Evolutionary conservation across 35 echinoderm and acorn worm genomes (phyloP), one percentile per base, ranked within the genome.

Genomic region (Chiridota heheva): DNA sequence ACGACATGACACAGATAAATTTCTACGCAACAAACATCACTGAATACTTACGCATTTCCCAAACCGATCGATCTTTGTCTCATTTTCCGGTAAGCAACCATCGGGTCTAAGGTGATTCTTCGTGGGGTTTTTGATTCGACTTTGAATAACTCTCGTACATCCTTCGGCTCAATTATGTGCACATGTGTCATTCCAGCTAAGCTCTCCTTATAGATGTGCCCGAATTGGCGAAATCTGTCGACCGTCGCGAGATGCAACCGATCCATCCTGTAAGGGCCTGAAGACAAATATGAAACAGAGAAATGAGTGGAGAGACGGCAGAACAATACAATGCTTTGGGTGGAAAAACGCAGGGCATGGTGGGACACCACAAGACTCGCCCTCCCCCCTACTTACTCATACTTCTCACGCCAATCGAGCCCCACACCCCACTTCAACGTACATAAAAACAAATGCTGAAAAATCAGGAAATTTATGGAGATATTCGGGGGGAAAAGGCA

Each of bases 221-320:
- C 95, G 40, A 67, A 98, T 35, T 79, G 61, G 36, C 89, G 84
- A 65, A 98, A 98, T 73, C 93, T 77, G 75, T 98, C 95, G n/a
- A 98, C 70, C 4, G 81, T 91, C 7, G 95, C 95, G 22, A 87
- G 40, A 47, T 98, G 95, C 44, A 98, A 75, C 51, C 88, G 91
- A 31, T 97, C 82, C 40, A 91, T 55, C 22, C 51, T 86, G 67
- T 91, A 97, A 20, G 79, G 78, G 42, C 95, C 95, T 98, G 81
- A 25, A 40, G 28, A 37, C 27, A 60, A 5, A 33, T 4, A 33
- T 4, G 40, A 70, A 27, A 40, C 63, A 2, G 38, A 36, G 5
- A 18, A 71, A 46, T 5, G 12, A 46, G n/a, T 10, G n/a, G 48
- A 53, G 48, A 53, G 48, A 53, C 10, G 10, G 48, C n/a, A 53